Evolutionary conservation across 2,797 vertebrate species (phyloP), one percentile per base, ranked within the genome.

Genomic region (Anguilla pacifica): DNA sequence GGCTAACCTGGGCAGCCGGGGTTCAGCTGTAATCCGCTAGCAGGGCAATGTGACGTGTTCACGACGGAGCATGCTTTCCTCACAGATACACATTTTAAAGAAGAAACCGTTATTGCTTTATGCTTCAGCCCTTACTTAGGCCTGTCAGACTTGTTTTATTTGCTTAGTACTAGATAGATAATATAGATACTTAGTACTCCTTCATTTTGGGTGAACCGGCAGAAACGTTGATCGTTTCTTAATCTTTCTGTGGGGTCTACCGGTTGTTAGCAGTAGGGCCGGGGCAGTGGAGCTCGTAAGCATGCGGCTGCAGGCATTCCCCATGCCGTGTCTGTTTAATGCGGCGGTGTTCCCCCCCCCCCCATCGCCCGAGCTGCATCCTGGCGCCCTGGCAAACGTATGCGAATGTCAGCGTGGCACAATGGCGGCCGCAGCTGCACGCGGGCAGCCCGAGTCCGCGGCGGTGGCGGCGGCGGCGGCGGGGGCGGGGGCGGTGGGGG

Each of bases 361-460:
- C 19, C 72, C 6, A 13, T 3, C 93, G 93, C 92, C 94, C 91
- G 92, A 61, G 89, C 91, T 88, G 93, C 93, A 92, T 94, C 93
- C 84, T 92, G 51, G 88, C 90, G 46, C 10, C 81, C 46, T 15
- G 49, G 39, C 82, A n/a, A 55, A 3, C 51, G 51, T 17, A 83
- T 83, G 82, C 25, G 15, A 83, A 83, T 57, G n/a, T 11, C 5
- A 28, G 4, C 3, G 82, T 13, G 74, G 74, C 91, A 94, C 95
- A 96, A 95, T 96, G 91, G 94, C 89, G 91, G 92, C 93, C 93
- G 93, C 95, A 96, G 96, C 95, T 96, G 94, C 95, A 95, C 89
- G 91, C 94, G 93, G 92, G 91, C 91, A 89, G 94, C 94, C 94
- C 95, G 93, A 95, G 93, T 95, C 94, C 91, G 93, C 94, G 93